phyloP scores from a whole-genome alignment of 2,888 invertebrate genomes.

The Rhimphoctona megacephalus region DNA sequence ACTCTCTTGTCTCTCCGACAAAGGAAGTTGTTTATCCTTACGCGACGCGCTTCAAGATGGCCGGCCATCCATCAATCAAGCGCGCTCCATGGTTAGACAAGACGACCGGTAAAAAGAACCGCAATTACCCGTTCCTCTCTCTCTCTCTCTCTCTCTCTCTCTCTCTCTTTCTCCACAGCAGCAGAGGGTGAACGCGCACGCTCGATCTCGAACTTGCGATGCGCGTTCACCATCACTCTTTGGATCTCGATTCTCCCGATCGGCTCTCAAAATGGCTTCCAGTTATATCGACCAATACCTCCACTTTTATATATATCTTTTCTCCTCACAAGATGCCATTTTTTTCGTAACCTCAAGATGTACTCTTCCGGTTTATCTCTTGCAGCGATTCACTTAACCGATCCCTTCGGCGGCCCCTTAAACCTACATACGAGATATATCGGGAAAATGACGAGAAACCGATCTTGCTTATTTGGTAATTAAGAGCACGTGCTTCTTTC shows the following conservation, averaged over 20 bases:
- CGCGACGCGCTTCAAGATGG: constrained; percentile 73
- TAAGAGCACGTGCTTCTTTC: constrained; percentile 63
- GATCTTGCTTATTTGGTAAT: constrained; percentile 58
- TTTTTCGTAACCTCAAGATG: not conserved
- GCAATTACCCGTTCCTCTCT: constrained; percentile 71
- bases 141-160: constrained; percentile 7
- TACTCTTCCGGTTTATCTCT: constrained; percentile 26
- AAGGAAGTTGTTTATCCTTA: constrained; percentile 77
- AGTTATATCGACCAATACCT: not conserved
- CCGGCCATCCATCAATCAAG: constrained; percentile 74
- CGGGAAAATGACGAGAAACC: constrained; percentile 1
- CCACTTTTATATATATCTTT: not conserved
- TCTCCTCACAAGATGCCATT: no score
- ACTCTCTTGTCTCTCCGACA: constrained; percentile 71
- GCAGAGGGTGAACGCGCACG: constrained; percentile 20
- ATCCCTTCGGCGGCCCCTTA: constrained; percentile 3
- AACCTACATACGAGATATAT: not conserved
- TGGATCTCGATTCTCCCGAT: constrained; percentile 2
- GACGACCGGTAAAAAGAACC: constrained; percentile 70
- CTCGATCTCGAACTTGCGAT: constrained; percentile 36
- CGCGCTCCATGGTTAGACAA: constrained; percentile 68
- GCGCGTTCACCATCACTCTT: constrained; percentile 7
- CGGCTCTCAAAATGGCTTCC: constrained; percentile 3
- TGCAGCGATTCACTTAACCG: constrained; percentile 41
- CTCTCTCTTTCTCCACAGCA: not conserved